A percentile compares a stretch with the other conserved stretches of the same genome.
Evolutionary conservation across 2,797 vertebrate genomes (phyloP).

Genomic region (Rhincodon typus): DNA sequence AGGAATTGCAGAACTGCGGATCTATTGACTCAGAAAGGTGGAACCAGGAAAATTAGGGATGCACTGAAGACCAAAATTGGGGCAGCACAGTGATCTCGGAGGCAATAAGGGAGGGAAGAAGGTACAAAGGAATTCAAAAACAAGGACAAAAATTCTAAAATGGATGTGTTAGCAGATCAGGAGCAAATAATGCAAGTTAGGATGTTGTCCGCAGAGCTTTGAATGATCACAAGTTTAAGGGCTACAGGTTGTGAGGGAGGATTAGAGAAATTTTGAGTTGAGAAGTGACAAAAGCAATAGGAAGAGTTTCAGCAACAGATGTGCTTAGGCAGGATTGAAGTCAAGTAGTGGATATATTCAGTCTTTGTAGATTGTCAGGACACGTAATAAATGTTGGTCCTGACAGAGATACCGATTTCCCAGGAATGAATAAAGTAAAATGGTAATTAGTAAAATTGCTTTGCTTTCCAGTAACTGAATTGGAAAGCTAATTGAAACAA

Average conservation of each 20-base stretch:
- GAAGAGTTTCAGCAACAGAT: not conserved
- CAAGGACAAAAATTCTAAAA: not conserved
- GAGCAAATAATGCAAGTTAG: not conserved
- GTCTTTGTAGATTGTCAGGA: not conserved
- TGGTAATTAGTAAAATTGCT: not conserved
- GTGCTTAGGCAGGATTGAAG: no score
- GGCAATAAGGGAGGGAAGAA: not conserved
- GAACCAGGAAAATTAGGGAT: not conserved
- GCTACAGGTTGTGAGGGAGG: no score
- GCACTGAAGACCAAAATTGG: not conserved
- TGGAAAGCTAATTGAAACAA: not conserved
- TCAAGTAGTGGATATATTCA: not conserved
- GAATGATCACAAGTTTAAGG: not conserved
- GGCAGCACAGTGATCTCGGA: not conserved
- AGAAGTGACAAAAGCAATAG: not conserved
- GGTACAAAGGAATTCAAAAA: not conserved
- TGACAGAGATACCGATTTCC: not conserved
- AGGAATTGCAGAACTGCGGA: not conserved
- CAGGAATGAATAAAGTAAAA: not conserved
- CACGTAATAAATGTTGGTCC: not conserved
- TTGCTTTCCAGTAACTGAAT: not conserved
- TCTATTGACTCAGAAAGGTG: not conserved
- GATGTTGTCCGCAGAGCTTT: not conserved
- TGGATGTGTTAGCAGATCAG: not conserved
- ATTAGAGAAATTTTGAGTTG: no score